Base-by-base conservation (phyloP, 2,797 vertebrate genomes). In the Lutra lutra region DNA sequence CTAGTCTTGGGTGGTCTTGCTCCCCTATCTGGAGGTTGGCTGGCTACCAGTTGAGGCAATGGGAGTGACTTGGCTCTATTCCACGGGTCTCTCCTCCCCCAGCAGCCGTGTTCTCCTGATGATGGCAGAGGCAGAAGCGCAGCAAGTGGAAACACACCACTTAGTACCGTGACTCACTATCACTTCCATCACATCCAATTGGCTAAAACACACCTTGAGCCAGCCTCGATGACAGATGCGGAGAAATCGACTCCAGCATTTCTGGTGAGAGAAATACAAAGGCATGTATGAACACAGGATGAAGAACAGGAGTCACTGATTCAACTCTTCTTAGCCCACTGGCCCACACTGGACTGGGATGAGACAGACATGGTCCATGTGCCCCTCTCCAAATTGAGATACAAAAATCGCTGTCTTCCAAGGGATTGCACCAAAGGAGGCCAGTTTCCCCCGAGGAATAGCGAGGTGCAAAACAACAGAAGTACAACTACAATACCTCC, bases 341-440 rank as follows among this genome's bases (percentile, higher is more conserved):
- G 62, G 21, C 20, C 11, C 21, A 35, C 14, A 1, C 2, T 9
- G 35, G 20, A 1, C 7, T 21, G 35, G 29, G 7, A n/a, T 32
- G 27, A 56, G 75, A 5, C 73, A 79, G 3, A 15, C 38, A 3
- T 0, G 7, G 8, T 20, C 1, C 46, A 5, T 0, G 3, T 5
- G 1, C 48, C 13, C 23, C 17, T 46, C 62, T 83, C 73, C 20
- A 18, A 66, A 51, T 1, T 66, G 14, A 23, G 17, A 56, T 38
- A 2, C 3, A 23, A 56, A n/a, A 95, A 83, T 1, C 13, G 1
- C 40, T 38, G 62, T 93, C 43, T 75, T 78, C 62, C 13, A 9
- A 54, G 9, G 51, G 17, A 35, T 20, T 54, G 32, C 88, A n/a
- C 46, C 1, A 3, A 38, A 9, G 5, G 29, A 10, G 7, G 29